Evolutionary conservation across 2,113 vertebrate species (phyloP), one percentile per base, ranked within the genome.

Genomic region (Phylloscopus whistleri): DNA sequence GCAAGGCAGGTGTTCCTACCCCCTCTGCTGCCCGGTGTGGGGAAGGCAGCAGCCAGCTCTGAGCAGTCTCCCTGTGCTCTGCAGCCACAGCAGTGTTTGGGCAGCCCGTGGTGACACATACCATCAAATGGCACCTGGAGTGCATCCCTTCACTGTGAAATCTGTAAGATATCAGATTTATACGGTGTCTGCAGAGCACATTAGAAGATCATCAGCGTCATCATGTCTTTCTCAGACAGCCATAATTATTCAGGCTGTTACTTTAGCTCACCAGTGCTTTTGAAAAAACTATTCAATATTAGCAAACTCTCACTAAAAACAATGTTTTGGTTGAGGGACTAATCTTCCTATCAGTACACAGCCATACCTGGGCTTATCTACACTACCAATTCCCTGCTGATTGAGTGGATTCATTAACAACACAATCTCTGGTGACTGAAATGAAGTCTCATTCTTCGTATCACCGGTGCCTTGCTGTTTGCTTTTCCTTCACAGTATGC

Each of bases 321-420:
- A 96, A 69, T 22, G 82, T 91, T 97, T 89, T 89, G 95, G 93
- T 90, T 96, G 90, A 95, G 55, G 74, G 81, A 73, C 80, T 94
- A 92, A 94, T 97, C 74, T 84, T 56, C 73, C 4, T 95, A 94
- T 84, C 80, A 52, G 91, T 90, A 96, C 87, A 95, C 87, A 96
- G 84, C 80, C 83, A 91, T 92, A 84, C 69, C 80, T 93, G 84
- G 79, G 49, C 95, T 94, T 95, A 95, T 94, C 95, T 92, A 93
- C 93, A 88, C 59, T 84, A 73, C 64, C 83, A 80, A 87, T 89
- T 94, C 89, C 93, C 87, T 77, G 53, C 95, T 96, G 95, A 96
- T 77, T 74, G 85, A 95, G 76, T 76, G 24, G 97, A 96, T 95
- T 97, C 97, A 97, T 96, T 96, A 97, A 96, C 77, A 95, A 92